phyloP scores from a whole-genome alignment of 1,140 invertebrate species.

The Cotesia typhae region DNA sequence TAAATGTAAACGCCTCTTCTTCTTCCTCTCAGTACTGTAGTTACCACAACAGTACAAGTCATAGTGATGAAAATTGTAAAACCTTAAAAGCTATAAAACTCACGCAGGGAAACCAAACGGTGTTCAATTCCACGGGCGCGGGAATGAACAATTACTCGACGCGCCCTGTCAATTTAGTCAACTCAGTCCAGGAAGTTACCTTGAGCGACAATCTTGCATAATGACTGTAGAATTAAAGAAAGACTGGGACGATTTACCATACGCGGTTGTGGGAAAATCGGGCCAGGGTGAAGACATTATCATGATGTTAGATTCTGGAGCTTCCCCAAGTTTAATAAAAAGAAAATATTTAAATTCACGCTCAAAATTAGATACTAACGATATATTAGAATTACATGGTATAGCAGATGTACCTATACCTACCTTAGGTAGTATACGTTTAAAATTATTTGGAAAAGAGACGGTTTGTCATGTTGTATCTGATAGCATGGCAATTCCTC shows the following conservation, averaged over 20 bases:
- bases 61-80: not conserved
- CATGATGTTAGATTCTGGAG: conserved; percentile 25
- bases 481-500: conserved; percentile 7
- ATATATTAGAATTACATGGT: conserved; percentile 13
- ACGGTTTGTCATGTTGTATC: conserved; percentile 21
- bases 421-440: not conserved
- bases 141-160: not conserved
- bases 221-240: not conserved
- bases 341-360: not conserved
- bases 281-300: not conserved
- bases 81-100: not conserved
- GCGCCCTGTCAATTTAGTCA: not conserved
- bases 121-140: not conserved
- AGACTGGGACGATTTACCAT: conserved; percentile 12
- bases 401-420: conserved; percentile 13
- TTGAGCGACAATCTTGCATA: not conserved
- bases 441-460: conserved; percentile 4
- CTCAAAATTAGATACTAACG: not conserved
- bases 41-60: not conserved
- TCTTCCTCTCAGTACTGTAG: no score
- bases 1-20: no score
- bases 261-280: conserved; percentile 16
- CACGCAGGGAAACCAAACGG: not conserved
- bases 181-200: not conserved
- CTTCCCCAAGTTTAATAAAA: conserved; percentile 20